These are phyloP conservation scores for Beroe ovata DNA, from an alignment of 37 sponge, comb jelly and placozoan genomes.

Conservation along the genomic window DNA sequence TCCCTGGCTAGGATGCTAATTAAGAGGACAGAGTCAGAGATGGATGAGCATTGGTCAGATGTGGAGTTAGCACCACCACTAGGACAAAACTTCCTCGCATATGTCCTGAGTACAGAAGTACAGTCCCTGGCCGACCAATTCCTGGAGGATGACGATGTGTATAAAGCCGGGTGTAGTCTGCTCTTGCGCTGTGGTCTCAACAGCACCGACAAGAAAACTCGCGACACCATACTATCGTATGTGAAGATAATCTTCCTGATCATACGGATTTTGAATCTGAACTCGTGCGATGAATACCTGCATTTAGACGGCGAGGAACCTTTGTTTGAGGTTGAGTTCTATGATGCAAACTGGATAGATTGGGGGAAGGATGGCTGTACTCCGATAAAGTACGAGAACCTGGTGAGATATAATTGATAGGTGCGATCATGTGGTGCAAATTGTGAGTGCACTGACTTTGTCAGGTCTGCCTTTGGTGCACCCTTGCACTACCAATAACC, in stretches of 20 bases:
- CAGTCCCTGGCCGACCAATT: neutral
- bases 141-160: constrained; percentile 4
- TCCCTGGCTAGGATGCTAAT: neutral
- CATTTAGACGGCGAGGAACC: neutral
- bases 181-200: neutral
- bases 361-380: neutral
- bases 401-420: too few species aligned
- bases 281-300: neutral
- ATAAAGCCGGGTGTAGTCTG: neutral
- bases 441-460: too few species aligned
- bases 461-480: too few species aligned
- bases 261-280: neutral
- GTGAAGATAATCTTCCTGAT: neutral
- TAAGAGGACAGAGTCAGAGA: neutral
- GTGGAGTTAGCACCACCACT: neutral
- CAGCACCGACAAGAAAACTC: neutral
- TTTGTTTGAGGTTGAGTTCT: neutral
- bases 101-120: neutral
- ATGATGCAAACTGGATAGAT: neutral
- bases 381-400: too few species aligned
- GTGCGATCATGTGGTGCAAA: too few species aligned
- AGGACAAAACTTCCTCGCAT: neutral
- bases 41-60: neutral
- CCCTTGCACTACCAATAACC: too few species aligned
- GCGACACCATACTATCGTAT: neutral